These are phyloP conservation scores for Tichodroma muraria DNA, from an alignment of 2,113 vertebrate species.

Conservation along the genomic window DNA sequence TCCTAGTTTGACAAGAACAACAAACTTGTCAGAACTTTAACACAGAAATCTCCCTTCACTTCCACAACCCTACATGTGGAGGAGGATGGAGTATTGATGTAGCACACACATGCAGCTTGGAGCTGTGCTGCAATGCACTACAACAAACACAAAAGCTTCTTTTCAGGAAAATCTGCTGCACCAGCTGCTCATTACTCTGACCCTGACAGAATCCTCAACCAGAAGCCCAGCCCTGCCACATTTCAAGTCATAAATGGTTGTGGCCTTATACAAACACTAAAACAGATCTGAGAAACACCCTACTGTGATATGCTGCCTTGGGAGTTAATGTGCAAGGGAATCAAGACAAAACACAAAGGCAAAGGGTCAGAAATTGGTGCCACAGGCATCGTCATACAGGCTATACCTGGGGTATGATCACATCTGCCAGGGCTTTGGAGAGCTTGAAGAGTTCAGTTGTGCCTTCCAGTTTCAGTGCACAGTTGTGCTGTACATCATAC, in stretches of 20 bases:
- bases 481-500: slow-evolving; percentile 95
- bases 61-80: not conserved
- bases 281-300: not conserved
- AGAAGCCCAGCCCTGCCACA: not conserved
- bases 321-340: not conserved
- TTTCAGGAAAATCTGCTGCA: not conserved
- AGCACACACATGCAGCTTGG: not conserved
- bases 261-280: not conserved
- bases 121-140: not conserved
- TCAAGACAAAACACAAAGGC: not conserved
- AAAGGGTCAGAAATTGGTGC: not conserved
- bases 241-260: not conserved
- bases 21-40: not conserved
- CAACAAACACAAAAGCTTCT: accelerated
- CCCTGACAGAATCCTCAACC: not conserved
- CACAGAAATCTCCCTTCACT: not conserved
- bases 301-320: not conserved
- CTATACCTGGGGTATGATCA: slow-evolving; percentile 92
- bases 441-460: slow-evolving; percentile 88
- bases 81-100: not conserved
- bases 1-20: not conserved
- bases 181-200: not conserved
- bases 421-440: slow-evolving; percentile 89
- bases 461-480: slow-evolving; percentile 84
- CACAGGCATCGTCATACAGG: not conserved